Evolutionary conservation across 2,888 invertebrate species (phyloP).

Genomic region (Nemurella pictetii): DNA sequence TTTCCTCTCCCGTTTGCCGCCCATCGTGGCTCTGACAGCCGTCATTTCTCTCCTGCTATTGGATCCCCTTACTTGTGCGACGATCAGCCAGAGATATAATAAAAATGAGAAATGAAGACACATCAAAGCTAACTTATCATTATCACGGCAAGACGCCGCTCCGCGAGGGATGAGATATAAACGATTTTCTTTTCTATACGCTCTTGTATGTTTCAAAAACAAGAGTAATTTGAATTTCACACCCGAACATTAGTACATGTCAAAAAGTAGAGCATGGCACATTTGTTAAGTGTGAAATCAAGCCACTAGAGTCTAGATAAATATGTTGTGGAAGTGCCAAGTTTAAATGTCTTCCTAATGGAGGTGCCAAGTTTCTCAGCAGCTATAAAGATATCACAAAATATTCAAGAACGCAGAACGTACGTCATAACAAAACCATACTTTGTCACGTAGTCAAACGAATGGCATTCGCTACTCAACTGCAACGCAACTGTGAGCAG

Average conservation of each 20-base stretch:
- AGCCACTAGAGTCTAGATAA: background rate
- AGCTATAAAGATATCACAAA: too few species aligned
- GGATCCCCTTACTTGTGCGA: slow-evolving; percentile 13
- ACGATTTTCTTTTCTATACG: background rate
- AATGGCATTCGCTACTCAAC: background rate
- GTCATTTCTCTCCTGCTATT: slow-evolving; percentile 19
- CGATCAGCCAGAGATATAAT: slow-evolving; percentile 8
- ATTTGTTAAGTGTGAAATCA: background rate
- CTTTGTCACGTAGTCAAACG: background rate
- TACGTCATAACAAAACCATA: background rate
- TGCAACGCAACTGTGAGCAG: background rate
- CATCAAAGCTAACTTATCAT: slow-evolving; percentile 31
- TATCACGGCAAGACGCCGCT: background rate
- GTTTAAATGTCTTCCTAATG: background rate
- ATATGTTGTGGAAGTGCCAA: background rate
- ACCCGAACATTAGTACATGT: background rate
- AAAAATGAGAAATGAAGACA: slow-evolving; percentile 31
- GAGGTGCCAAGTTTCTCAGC: background rate
- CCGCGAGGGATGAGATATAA: background rate
- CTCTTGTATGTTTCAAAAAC: background rate
- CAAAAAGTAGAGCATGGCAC: background rate
- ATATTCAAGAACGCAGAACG: too few species aligned
- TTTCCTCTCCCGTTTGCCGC: slow-evolving; percentile 29
- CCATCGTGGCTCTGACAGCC: slow-evolving; percentile 26
- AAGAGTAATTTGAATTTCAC: slow-evolving; percentile 4